Evolutionary conservation across 2,888 invertebrate genomes (phyloP), one percentile per base, ranked within the genome.

Genomic region (Euproctis similis): DNA sequence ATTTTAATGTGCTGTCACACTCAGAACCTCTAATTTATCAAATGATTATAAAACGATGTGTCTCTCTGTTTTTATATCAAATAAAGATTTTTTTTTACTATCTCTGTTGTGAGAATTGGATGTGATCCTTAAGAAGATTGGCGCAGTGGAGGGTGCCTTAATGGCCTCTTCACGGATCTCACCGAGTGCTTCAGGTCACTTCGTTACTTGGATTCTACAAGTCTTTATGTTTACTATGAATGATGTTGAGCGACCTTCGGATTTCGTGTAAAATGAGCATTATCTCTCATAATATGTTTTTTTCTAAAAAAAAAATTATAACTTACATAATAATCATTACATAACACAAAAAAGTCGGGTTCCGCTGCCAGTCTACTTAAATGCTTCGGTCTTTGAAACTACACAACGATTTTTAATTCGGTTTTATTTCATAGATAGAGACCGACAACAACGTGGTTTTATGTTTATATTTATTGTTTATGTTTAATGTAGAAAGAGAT

Each of bases 141-240:
- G 74, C 71, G 73, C 68, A 64, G 64, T 59, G 62, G 59, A 75
- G 75, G 70, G 64, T 55, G 66, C 75, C 61, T 71, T 82, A 82
- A 82, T 82, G 82, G 82, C 74, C 82, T 81, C 81, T 82, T 49
- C 68, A 74, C 67, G 59, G 43, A 64, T 70, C 77, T 78, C 67
- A 59, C 65, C 51, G 61, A 50, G 64, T 69, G 52, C 82, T 82
- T 50, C 72, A 78, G 76, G 78, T 77, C 78, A 77, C 82, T 82
- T 82, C 80, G 82, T 82, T 82, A 81, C 74, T 72, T 53, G 66
- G 59, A 71, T 77, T 74, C 75, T 76, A 72, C 71, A 60, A 58
- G 53, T 61, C 53, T 66, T 71, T 72, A 71, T 69, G 53, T 66
- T 59, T 61, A 54, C 69, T 63, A 69, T 76, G 73, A 71, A 75